A percentile compares a stretch with the other conserved stretches of the same genome.
These are phyloP conservation scores for Parthenolecanium corni DNA, from an alignment of 2,888 invertebrate genomes.

Conservation along the genomic window DNA sequence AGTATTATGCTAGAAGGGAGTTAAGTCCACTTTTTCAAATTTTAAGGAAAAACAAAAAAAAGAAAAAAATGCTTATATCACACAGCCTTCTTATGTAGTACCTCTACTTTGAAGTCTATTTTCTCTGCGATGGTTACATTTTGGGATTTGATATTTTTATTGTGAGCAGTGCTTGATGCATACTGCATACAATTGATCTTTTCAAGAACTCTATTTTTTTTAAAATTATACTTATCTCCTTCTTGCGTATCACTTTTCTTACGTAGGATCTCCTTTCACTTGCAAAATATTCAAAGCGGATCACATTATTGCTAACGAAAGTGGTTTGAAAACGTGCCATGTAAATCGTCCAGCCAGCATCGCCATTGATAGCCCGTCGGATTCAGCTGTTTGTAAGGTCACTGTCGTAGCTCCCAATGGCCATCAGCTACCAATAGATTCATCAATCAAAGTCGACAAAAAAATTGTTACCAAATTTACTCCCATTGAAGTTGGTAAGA, in stretches of 20 bases:
- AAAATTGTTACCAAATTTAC: conserved; percentile 50
- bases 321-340: conserved; percentile 56
- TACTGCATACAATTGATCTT: too few relatives aligned
- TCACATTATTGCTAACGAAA: conserved; percentile 53
- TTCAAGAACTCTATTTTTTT: too few relatives aligned
- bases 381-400: conserved; percentile 35
- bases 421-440: conserved; percentile 55
- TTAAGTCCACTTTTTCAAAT: too few relatives aligned
- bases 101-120: too few relatives aligned
- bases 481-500: conserved; percentile 44
- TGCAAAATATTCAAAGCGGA: conserved; percentile 65
- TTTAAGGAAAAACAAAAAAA: too few relatives aligned
- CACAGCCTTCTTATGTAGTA: too few relatives aligned
- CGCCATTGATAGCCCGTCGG: conserved; percentile 43
- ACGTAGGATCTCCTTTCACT: conserved; percentile 86
- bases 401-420: conserved; percentile 34
- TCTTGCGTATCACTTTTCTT: conserved; percentile 30
- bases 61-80: not conserved
- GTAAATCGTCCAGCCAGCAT: conserved; percentile 53
- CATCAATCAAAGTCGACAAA: conserved; percentile 44
- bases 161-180: too few relatives aligned
- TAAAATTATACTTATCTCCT: too few relatives aligned
- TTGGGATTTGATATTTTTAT: too few relatives aligned
- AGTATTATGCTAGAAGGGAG: not conserved
- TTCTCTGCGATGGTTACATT: too few relatives aligned